These are phyloP conservation scores for Gobionotothen gibberifrons DNA, from an alignment of 2,797 vertebrate genomes.

Conservation along the genomic window DNA sequence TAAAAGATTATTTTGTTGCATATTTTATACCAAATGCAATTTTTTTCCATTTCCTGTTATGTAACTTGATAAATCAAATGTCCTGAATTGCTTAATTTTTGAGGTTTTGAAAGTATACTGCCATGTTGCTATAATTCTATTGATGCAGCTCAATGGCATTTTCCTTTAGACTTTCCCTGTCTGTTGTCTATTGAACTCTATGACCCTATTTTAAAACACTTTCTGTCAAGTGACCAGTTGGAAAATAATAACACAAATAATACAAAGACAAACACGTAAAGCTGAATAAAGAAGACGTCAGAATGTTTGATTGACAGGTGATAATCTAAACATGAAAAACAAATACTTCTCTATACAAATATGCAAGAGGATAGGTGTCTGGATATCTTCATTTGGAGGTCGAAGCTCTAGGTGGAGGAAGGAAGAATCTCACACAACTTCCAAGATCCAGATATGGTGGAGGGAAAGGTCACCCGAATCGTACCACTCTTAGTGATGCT, in stretches of 20 bases:
- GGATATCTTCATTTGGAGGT: slow-evolving; percentile 34
- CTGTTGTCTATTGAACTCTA: neutral
- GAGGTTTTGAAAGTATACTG: neutral
- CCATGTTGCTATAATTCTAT: neutral
- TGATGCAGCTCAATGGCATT: neutral
- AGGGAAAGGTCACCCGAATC: slow-evolving; percentile 69
- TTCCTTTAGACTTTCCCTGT: neutral
- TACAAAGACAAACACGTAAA: no score
- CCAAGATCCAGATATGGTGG: slow-evolving; percentile 50
- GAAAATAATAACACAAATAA: neutral
- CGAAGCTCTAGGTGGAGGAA: slow-evolving; percentile 25
- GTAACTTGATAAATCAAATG: neutral
- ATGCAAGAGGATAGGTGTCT: neutral
- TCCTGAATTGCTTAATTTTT: neutral
- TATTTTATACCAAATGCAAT: neutral
- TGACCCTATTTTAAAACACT: neutral
- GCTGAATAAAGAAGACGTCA: no score
- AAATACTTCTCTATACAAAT: neutral
- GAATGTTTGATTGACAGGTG: neutral
- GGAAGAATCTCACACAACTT: slow-evolving; percentile 48
- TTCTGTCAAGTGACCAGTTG: neutral
- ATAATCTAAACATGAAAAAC: neutral
- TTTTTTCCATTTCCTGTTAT: neutral
- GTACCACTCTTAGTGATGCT: slow-evolving; percentile 78
- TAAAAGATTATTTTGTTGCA: neutral